Conservation (phyloP, 2,113 vertebrate genomes). For the Gallinago jamesoni region DNA sequence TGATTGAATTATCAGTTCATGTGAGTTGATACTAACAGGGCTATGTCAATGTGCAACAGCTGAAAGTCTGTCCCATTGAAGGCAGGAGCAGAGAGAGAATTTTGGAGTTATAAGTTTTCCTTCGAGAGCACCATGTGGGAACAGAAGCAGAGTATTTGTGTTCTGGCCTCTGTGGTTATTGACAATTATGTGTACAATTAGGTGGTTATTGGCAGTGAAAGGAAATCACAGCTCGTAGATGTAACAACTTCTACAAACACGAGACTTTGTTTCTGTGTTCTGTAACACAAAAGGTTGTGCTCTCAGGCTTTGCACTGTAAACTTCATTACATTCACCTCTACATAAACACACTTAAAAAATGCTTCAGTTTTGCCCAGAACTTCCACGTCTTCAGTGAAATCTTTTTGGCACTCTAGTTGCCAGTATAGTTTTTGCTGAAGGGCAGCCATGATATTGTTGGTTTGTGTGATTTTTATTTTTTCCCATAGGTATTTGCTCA, state of each 20-base stretch:
- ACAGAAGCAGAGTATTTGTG: neutral
- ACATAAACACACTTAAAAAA: neutral
- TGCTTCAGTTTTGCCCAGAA: neutral
- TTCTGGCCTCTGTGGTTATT: neutral
- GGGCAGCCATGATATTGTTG: neutral
- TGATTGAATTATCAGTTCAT: neutral
- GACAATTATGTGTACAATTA: neutral
- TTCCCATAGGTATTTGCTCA: neutral
- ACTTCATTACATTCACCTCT: neutral
- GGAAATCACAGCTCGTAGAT: neutral
- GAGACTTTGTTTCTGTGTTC: neutral
- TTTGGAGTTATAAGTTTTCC: neutral
- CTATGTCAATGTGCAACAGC: neutral
- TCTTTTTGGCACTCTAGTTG: neutral
- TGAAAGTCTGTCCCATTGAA: neutral
- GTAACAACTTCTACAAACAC: neutral
- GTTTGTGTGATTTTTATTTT: neutral
- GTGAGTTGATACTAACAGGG: neutral
- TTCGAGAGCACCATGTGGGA: neutral
- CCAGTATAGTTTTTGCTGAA: neutral
- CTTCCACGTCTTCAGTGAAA: neutral
- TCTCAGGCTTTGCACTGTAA: neutral
- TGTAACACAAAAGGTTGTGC: neutral
- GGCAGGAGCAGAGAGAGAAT: neutral
- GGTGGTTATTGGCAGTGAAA: neutral